Base-by-base conservation (phyloP, 2,888 invertebrate species). In the Nipponacmea schrenckii region DNA sequence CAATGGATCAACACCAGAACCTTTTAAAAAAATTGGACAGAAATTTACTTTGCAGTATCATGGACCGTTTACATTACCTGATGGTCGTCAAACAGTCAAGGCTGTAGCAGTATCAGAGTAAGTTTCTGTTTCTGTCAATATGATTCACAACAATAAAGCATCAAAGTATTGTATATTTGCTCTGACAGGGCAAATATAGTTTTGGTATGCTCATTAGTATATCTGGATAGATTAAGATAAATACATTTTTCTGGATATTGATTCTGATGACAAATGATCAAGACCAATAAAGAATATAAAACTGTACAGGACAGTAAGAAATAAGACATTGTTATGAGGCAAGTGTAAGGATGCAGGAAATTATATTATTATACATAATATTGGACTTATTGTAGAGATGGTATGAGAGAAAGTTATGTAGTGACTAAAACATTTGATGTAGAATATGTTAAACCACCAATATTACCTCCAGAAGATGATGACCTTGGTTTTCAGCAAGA, bases 381-480 rank as follows among this genome's bases (percentile, higher is more conserved):
- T 5, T 5, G 39, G 7, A 8, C 39, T 39, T 8, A 8, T 74
- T 76, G 14, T 77, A 88, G 88, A 66, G 88, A 89, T 81, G 87
- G 87, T 5, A 75, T 86, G 73, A 75, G 88, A 70, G 87, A 89
- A 74, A 88, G 88, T 67, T 82, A 84, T 74, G 80, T 88, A 2
- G 87, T 87, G 7, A 88, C 88, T 0, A 89, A 89, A 75, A 78
- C 82, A 17, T 89, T 89, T 86, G 88, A 89, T 39, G 89, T 89
- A 10, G 85, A 87, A 63, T 83, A 83, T 77, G 80, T 84, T 5
- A 76, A 81, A 2, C 74, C 77, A 1, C 83, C 83, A 26, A 68
- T 75, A 12, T 56, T 75, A 27, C 73, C 77, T 8, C 77, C 80
- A 5, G 82, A 80, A 39, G 87, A 87, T 74, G 86, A 88, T 80